Evolutionary conservation across 2,113 vertebrate genomes (phyloP), one percentile per base, ranked within the genome.

Genomic region (Ameiurus melas): DNA sequence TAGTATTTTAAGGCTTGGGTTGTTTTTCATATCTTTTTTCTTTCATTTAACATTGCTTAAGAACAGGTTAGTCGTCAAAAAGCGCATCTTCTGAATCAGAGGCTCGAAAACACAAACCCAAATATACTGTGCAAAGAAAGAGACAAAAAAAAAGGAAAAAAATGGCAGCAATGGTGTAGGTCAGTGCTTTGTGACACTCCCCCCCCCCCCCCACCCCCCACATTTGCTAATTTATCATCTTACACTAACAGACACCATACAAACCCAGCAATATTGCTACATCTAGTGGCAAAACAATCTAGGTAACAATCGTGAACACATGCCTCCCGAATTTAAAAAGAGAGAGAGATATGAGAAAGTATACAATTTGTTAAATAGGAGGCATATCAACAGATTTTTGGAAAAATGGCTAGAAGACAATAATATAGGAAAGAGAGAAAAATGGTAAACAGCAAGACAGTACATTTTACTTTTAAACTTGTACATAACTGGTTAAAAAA

Each of bases 1-100:
- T 95, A 95, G 95, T 95, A 96, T 96, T 95, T 95, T 94, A 95
- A 95, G 94, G 93, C 95, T 93, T 95, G 93, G 93, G 93, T 93
- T 94, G 90, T 92, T 92, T 90, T 90, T 93, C 85, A 90, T 87
- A 6, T 90, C 25, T 57, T 53, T 57, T 39, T 39, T n/a, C 22
- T 73, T 87, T 92, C 79, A 36, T 87, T 82, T 70, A 64, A 88
- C 78, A 79, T 90, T 87, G 84, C 89, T 88, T 82, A 83, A 81
- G 80, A 87, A 85, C 79, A 85, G 85, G 89, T 93, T 92, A 89
- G 88, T 89, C 84, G 91, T 93, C 92, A 92, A 93, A 94, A 93
- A 94, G 90, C 92, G 91, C 92, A 91, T 73, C 88, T 92, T 92
- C 43, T 93, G 92, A 93, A 95, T 93, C 92, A 94, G 93, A 92